Percentiles rank a stretch among this genome's conserved stretches.
Conservation (phyloP, 2,797 vertebrate genomes). For the Carduelis carduelis region DNA sequence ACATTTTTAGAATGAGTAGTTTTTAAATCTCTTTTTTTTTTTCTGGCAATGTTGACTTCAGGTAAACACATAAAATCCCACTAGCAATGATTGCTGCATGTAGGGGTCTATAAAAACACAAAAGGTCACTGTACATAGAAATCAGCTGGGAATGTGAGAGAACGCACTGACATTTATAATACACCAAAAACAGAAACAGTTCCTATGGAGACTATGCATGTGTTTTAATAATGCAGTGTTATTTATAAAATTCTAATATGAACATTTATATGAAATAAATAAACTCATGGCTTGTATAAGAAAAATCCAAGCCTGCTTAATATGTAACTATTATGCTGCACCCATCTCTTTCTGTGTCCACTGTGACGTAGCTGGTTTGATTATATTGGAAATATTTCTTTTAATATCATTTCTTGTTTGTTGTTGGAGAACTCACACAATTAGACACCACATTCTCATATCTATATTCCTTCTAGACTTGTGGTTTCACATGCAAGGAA, state of each 20-base stretch:
- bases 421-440: not conserved
- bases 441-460: not conserved
- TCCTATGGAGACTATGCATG: not conserved
- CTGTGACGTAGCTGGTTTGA: not conserved
- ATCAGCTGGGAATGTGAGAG: not conserved
- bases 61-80: not conserved
- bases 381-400: not conserved
- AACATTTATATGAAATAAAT: not conserved
- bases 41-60: not conserved
- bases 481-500: not conserved
- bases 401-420: rapidly evolving
- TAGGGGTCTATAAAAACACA: not conserved
- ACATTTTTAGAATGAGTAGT: not conserved
- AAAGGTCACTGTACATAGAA: not conserved
- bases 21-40: not conserved
- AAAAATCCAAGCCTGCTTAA: not conserved
- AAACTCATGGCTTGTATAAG: not conserved
- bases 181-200: not conserved
- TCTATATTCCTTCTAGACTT: not conserved
- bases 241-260: not conserved
- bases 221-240: not conserved
- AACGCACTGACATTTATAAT: not conserved
- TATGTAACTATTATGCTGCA: not conserved
- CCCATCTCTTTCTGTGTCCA: not conserved
- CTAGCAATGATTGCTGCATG: not conserved